Percentiles rank a stretch among this genome's conserved stretches.
phyloP scores from a whole-genome alignment of 2,113 vertebrate genomes.

The Neogale vison region DNA sequence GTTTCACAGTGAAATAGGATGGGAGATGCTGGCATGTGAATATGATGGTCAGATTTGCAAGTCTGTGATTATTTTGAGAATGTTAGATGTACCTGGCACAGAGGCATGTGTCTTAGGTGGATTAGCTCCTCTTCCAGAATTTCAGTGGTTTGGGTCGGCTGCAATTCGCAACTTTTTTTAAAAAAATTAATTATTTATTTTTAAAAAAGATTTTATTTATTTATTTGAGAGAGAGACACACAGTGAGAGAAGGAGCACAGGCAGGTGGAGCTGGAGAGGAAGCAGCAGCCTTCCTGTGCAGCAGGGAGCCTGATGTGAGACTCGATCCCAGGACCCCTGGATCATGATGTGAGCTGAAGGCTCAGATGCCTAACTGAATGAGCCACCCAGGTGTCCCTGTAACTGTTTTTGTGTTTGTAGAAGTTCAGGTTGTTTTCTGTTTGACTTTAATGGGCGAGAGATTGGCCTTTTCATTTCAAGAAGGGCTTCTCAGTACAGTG shows the following conservation, averaged over 20 bases:
- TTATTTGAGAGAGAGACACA: too few species aligned
- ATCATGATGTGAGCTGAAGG: too few species aligned
- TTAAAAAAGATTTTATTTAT: too few species aligned
- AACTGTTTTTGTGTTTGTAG: too few species aligned
- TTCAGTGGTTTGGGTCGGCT: background rate
- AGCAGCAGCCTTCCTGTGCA: too few species aligned
- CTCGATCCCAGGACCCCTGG: too few species aligned
- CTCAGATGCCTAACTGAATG: too few species aligned
- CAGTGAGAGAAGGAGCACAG: too few species aligned
- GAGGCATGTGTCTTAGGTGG: background rate
- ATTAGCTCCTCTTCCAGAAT: background rate
- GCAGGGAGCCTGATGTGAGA: too few species aligned
- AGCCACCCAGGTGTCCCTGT: too few species aligned
- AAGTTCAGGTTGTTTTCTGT: background rate
- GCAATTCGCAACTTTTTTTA: background rate
- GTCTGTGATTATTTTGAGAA: background rate
- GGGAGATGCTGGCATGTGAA: background rate
- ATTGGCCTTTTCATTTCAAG: background rate
- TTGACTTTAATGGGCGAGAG: background rate
- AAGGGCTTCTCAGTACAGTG: background rate
- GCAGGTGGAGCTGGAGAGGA: too few species aligned
- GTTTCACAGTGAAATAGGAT: background rate
- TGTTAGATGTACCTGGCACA: background rate
- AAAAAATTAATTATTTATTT: too few species aligned
- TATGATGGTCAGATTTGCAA: background rate